Evolutionary conservation across 2,113 vertebrate genomes (phyloP).

Genomic region (Trinectes maculatus): DNA sequence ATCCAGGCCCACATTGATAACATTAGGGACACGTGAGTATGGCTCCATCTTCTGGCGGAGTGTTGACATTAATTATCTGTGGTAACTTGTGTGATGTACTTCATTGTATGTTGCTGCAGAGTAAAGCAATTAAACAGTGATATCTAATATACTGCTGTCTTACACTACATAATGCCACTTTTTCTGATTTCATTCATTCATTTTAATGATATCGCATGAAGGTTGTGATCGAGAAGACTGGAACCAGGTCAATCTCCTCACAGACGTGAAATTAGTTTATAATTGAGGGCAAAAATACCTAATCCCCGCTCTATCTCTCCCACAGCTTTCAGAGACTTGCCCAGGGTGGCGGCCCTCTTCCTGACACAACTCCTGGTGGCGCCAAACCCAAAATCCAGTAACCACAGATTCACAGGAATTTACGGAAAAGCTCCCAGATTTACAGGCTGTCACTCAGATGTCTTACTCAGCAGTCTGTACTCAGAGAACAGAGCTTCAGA

Average conservation of each 20-base stretch:
- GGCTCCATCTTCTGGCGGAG: conserved; percentile 46
- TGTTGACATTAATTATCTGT: not conserved
- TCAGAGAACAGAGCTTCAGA: conserved; percentile 46
- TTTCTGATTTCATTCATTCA: not conserved
- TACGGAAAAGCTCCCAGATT: conserved; percentile 53
- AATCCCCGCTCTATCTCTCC: conserved; percentile 9
- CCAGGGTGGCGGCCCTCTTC: conserved; percentile 76
- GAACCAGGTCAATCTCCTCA: not conserved
- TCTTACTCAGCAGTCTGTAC: conserved; percentile 79
- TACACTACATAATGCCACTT: too few relatives aligned
- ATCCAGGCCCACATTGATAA: conserved; percentile 83
- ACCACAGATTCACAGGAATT: conserved; percentile 36
- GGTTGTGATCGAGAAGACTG: not conserved
- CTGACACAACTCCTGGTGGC: conserved; percentile 76
- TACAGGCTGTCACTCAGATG: conserved; percentile 78
- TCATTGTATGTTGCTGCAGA: too few relatives aligned
- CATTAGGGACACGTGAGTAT: conserved; percentile 88
- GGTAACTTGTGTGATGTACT: not conserved
- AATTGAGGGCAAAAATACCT: too few relatives aligned
- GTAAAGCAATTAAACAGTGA: too few relatives aligned
- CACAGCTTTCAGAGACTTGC: conserved; percentile 75
- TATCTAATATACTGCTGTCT: too few relatives aligned
- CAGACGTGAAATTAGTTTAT: too few relatives aligned
- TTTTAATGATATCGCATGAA: not conserved
- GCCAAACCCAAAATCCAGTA: conserved; percentile 82